Conservation (phyloP, 2,797 vertebrate species). For the Cheracebus regulus region DNA sequence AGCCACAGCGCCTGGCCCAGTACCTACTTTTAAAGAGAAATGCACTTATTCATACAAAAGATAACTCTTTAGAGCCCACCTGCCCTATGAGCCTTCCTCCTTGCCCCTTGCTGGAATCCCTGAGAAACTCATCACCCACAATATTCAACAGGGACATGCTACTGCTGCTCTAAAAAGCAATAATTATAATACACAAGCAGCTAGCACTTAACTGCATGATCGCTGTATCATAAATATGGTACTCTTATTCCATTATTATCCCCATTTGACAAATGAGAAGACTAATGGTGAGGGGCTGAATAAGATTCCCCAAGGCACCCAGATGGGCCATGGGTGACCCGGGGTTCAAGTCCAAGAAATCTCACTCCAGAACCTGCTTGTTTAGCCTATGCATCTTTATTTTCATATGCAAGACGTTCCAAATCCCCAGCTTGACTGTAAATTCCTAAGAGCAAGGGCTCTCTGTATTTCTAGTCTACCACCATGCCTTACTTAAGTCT, state of each 20-base stretch:
- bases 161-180: neutral
- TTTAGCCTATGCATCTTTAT: neutral
- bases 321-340: neutral
- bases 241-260: neutral
- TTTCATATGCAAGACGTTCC: neutral
- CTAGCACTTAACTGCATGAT: neutral
- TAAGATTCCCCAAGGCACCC: neutral
- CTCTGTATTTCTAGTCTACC: neutral
- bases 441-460: neutral
- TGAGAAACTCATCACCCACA: rapidly evolving
- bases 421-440: neutral
- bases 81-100: neutral
- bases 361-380: neutral
- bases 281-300: too few species aligned
- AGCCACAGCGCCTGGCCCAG: neutral
- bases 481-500: neutral
- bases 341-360: neutral
- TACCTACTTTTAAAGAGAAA: neutral
- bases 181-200: neutral
- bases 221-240: rapidly evolving
- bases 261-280: neutral
- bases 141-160: rapidly evolving
- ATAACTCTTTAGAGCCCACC: neutral
- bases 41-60: neutral
- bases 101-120: neutral